Conservation (phyloP, 2,888 invertebrate species). For the Archips crataeganus region DNA sequence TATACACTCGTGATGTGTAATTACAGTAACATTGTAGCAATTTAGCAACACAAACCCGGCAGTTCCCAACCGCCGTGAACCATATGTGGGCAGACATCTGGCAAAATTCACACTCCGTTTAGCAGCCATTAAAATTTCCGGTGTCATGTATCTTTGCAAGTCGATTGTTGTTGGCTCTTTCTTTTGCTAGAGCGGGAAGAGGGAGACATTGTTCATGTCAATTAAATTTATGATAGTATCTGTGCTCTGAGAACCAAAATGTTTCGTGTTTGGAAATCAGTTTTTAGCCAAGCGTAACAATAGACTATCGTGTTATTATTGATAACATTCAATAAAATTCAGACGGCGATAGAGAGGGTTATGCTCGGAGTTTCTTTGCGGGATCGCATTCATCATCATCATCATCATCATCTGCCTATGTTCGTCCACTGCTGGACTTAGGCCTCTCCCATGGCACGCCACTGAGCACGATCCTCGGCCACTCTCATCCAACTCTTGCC, state of each 20-base stretch:
- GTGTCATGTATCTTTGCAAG: constrained; percentile 28
- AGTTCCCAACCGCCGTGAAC: background rate
- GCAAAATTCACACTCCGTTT: constrained; percentile 33
- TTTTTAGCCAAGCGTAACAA: too few species aligned
- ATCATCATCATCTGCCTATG: too few species aligned
- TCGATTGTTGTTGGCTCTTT: constrained; percentile 18
- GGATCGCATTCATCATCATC: too few species aligned
- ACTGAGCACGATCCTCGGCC: too few species aligned
- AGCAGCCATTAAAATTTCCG: constrained; percentile 30
- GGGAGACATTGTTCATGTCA: background rate
- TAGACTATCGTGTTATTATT: too few species aligned
- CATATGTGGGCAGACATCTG: constrained; percentile 26
- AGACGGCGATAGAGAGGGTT: too few species aligned
- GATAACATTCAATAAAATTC: too few species aligned
- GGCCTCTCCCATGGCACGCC: too few species aligned
- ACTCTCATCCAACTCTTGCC: too few species aligned
- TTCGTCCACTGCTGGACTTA: too few species aligned
- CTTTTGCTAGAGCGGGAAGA: constrained; percentile 10
- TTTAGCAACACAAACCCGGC: constrained; percentile 11
- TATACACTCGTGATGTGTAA: too few species aligned
- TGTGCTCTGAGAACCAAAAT: background rate
- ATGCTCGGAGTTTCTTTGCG: too few species aligned
- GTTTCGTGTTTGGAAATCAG: background rate
- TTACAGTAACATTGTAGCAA: background rate
- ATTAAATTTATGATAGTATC: background rate